Evolutionary conservation across 2,113 vertebrate genomes (phyloP).

Genomic region (Tyto alba): DNA sequence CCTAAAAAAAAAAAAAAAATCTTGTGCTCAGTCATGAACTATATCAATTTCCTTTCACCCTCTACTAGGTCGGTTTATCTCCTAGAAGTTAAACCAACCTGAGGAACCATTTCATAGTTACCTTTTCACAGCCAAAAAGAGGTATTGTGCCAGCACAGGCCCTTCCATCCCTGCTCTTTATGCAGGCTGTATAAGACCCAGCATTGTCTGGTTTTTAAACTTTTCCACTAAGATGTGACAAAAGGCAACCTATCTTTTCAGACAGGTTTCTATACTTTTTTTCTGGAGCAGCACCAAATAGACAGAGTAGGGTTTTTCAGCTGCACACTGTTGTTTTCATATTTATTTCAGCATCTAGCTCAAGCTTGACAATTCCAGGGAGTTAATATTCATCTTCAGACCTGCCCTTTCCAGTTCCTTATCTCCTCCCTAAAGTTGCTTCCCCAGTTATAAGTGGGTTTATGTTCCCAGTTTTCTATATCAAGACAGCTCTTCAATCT

Average conservation of each 20-base stretch:
- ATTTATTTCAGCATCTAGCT: neutral
- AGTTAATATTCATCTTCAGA: neutral
- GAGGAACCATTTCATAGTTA: neutral
- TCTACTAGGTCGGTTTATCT: neutral
- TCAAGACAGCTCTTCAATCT: neutral
- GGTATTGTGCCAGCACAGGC: neutral
- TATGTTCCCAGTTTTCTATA: neutral
- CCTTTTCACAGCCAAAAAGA: neutral
- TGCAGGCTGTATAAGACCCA: neutral
- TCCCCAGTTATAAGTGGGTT: neutral
- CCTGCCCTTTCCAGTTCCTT: neutral
- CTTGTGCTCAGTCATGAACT: neutral
- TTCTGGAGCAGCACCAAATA: neutral
- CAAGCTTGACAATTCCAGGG: neutral
- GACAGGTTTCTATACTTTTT: neutral
- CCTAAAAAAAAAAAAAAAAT: neutral
- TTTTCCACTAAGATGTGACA: neutral
- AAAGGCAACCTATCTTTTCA: neutral
- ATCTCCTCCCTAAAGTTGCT: neutral
- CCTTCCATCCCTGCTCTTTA: neutral
- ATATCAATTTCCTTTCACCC: neutral
- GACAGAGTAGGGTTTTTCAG: neutral
- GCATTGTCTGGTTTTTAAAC: neutral
- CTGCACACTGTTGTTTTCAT: neutral
- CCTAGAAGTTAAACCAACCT: neutral